These are phyloP conservation scores for Eulemur coronatus DNA, from an alignment of 2,797 vertebrate species.

Conservation along the genomic window DNA sequence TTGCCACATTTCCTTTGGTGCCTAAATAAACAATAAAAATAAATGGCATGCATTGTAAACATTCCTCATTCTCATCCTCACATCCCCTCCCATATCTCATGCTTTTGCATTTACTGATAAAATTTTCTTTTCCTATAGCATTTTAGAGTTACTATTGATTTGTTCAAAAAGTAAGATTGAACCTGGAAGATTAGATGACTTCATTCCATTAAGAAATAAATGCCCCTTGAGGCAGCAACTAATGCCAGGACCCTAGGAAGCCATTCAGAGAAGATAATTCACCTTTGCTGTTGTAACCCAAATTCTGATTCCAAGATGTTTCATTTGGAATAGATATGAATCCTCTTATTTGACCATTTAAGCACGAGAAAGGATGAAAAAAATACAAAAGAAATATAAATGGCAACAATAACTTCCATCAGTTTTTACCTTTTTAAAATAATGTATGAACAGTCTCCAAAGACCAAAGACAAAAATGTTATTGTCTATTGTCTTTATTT, in stretches of 20 bases:
- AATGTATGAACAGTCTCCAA: conserved; percentile 28
- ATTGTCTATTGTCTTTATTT: neutral
- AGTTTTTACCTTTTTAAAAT: conserved; percentile 37
- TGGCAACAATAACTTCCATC: neutral
- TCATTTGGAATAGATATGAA: conserved; percentile 14
- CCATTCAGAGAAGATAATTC: conserved; percentile 22
- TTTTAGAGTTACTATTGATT: conserved; percentile 36
- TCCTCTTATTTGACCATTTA: neutral
- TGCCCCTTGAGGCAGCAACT: neutral
- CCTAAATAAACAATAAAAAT: conserved; percentile 49
- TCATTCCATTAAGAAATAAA: conserved; percentile 54
- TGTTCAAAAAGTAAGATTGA: conserved; percentile 21
- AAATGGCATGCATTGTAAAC: neutral
- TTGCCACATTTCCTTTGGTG: conserved; percentile 15
- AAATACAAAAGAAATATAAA: conserved; percentile 16
- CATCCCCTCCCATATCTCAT: neutral
- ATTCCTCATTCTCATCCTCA: neutral
- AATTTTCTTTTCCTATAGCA: neutral
- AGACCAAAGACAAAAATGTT: conserved; percentile 41
- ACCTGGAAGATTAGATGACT: neutral
- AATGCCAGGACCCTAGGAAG: neutral
- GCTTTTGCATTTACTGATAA: conserved; percentile 15
- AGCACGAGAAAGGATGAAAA: neutral
- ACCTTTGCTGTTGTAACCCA: conserved; percentile 14
- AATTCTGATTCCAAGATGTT: neutral